A percentile compares a stretch with the other conserved stretches of the same genome.
Evolutionary conservation across 1,140 invertebrate genomes (phyloP).

Genomic region (Babylonia areolata): DNA sequence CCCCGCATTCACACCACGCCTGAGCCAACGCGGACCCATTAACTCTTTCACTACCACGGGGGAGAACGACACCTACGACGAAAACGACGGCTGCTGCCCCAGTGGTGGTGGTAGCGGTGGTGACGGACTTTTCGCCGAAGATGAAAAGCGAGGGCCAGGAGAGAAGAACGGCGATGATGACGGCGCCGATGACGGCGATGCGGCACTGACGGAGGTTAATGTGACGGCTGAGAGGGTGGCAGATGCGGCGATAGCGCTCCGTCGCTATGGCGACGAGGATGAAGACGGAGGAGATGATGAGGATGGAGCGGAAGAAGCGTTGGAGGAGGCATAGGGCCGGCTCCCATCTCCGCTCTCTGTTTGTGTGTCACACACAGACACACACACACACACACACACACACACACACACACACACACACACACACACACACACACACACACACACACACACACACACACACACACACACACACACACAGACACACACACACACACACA

Average conservation of each 20-base stretch:
- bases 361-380: background rate
- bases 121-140: slow-evolving; percentile 34
- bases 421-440: slow-evolving; percentile 2
- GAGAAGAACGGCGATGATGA: slow-evolving; percentile 43
- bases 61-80: too few relatives aligned
- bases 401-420: background rate
- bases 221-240: slow-evolving; percentile 46
- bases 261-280: slow-evolving; percentile 57
- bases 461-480: background rate
- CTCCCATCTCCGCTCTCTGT: background rate
- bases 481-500: background rate
- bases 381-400: slow-evolving; percentile 2
- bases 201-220: slow-evolving; percentile 44
- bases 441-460: slow-evolving; percentile 11
- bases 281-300: slow-evolving; percentile 44
- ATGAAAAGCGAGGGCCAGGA: slow-evolving; percentile 49
- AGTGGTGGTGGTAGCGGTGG: background rate
- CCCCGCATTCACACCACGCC: slow-evolving; percentile 22
- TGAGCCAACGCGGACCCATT: background rate
- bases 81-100: too few relatives aligned
- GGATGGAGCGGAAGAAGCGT: slow-evolving; percentile 47
- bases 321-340: slow-evolving; percentile 51
- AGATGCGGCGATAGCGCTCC: slow-evolving; percentile 52
- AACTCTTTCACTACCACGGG: background rate
- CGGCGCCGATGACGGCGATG: slow-evolving; percentile 33